A percentile compares a stretch with the other conserved stretches of the same genome.
These are phyloP conservation scores for Hedya salicella DNA, from an alignment of 2,888 invertebrate species.

Conservation along the genomic window DNA sequence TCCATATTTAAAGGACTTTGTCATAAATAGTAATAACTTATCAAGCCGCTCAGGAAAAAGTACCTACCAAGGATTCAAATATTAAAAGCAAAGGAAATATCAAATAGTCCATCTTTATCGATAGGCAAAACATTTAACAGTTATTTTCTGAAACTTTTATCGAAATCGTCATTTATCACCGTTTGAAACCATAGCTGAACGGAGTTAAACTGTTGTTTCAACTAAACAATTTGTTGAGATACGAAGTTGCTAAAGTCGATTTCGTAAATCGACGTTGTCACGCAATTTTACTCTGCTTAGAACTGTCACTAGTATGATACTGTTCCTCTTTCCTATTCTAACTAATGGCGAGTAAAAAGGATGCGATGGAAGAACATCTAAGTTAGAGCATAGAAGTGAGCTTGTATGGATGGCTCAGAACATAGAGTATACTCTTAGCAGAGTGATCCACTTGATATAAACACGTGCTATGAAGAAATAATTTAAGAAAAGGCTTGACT, in stretches of 20 bases:
- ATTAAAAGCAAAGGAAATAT: no score
- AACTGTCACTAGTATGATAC: not conserved
- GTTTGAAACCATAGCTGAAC: not conserved
- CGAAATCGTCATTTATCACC: not conserved
- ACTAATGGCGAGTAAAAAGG: not conserved
- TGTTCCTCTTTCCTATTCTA: not conserved
- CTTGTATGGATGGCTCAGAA: no score
- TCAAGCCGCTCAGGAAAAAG: no score
- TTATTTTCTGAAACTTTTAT: not conserved
- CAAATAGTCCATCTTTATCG: not conserved
- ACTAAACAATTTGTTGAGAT: not conserved
- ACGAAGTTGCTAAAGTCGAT: not conserved
- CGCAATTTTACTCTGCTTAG: not conserved
- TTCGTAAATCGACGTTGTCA: conserved; percentile 8
- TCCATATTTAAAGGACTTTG: no score
- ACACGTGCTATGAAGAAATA: no score
- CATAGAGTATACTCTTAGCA: no score
- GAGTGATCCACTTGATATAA: no score
- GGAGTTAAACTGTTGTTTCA: not conserved
- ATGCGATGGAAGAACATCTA: not conserved
- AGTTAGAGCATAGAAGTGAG: not conserved
- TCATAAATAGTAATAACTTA: no score
- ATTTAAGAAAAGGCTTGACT: no score
- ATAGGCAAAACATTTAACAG: no score
- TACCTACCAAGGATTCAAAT: no score